Base-by-base conservation (phyloP, 2,888 invertebrate species). In the Andricus curvator region DNA sequence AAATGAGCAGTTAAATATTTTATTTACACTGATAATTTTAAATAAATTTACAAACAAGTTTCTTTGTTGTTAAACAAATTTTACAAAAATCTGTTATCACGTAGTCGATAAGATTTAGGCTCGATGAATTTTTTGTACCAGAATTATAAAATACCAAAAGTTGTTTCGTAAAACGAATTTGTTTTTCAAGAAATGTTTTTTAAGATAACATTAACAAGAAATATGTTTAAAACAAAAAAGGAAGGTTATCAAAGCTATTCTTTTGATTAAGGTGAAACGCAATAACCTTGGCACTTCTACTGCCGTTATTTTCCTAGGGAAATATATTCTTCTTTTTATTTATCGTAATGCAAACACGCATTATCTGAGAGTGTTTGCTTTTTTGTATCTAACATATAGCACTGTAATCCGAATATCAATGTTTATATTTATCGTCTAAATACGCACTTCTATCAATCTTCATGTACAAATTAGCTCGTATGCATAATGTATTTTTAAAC, bases 401-500 rank as follows among this genome's bases (percentile, higher is more conserved):
- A 74, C 20, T 70, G 17, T 74, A 74, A 74, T 25, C 20, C n/a
- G 56, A 74, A 29, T 51, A 74, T 74, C 29, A 74, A 74, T 11
- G 29, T 66, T 20, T 15, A 48, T 48, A 15, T 48, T 33, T 33
- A 29, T 51, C 48, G 15, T 22, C 20, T 29, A 51, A 74, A 11
- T 33, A 74, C 48, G 29, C 70, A 56, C 56, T 51, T 74, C 29
- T 74, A 33, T 74, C 33, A 74, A 74, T 74, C 51, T 70, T 17
- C 33, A 83, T 83, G 84, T 84, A 84, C 84, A 84, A 83, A 84
- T 77, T 81, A 83, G 77, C 48, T 81, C 76, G 80, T 74, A 64
- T 79, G 81, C 79, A 83, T 79, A 56, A 79, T 83, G 83, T 84
- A 84, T 83, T 84, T 84, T 82, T 80, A 74, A 83, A 81, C 81